Conservation (phyloP, 1,140 invertebrate genomes). For the Anadara kagoshimensis region DNA sequence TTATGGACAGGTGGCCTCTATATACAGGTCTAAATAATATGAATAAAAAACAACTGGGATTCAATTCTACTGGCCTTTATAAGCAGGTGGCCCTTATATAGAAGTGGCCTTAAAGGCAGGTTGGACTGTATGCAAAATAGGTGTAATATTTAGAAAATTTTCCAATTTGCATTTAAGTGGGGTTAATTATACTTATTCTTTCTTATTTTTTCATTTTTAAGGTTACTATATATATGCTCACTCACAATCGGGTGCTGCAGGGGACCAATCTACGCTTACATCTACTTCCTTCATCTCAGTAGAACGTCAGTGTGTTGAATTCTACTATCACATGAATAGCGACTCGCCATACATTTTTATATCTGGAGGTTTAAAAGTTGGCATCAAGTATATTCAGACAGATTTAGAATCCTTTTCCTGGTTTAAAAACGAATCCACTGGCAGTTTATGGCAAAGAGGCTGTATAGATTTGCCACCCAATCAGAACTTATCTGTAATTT, state of each 20-base stretch:
- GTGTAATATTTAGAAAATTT: too few species aligned
- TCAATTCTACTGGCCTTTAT: too few species aligned
- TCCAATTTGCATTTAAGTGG: not conserved
- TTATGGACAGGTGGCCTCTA: too few species aligned
- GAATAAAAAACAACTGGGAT: too few species aligned
- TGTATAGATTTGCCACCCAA: slow-evolving; percentile 50
- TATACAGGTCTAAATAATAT: too few species aligned
- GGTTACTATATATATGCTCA: slow-evolving; percentile 60
- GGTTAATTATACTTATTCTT: not conserved
- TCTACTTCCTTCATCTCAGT: slow-evolving; percentile 45
- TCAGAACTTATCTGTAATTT: slow-evolving; percentile 37
- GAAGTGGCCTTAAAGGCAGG: too few species aligned
- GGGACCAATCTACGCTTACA: slow-evolving; percentile 38
- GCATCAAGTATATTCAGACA: not conserved
- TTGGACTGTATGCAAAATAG: too few species aligned
- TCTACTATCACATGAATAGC: slow-evolving; percentile 57
- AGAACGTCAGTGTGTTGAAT: slow-evolving; percentile 38
- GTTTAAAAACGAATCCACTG: slow-evolving; percentile 22
- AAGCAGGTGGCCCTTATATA: too few species aligned
- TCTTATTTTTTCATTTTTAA: slow-evolving; percentile 26
- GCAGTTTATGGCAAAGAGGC: slow-evolving; percentile 38
- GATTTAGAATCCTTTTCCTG: slow-evolving; percentile 6
- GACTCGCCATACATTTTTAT: not conserved
- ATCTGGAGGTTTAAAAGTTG: slow-evolving; percentile 38
- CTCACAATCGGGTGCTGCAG: slow-evolving; percentile 44